Evolutionary conservation across 1,140 invertebrate species (phyloP).

Genomic region (Drosophila repletoides): DNA sequence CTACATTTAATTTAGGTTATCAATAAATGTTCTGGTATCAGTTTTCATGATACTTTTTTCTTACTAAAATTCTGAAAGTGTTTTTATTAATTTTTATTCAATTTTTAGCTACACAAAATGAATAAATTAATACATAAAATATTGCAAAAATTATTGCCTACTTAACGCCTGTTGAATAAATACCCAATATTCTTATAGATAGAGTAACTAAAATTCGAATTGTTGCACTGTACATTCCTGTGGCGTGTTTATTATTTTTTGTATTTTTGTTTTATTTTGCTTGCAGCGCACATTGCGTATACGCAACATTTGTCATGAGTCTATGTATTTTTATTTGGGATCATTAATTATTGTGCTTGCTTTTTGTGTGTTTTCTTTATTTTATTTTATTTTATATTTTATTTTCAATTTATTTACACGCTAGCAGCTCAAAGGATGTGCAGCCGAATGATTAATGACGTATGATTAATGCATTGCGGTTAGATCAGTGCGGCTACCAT

Average conservation of each 20-base stretch:
- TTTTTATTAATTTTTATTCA: too few relatives aligned
- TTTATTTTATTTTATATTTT: background rate
- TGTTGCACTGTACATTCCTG: background rate
- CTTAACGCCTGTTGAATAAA: background rate
- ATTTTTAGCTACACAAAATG: too few relatives aligned
- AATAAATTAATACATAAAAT: too few relatives aligned
- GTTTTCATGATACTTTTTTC: too few relatives aligned
- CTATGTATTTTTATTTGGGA: slow-evolving; percentile 4
- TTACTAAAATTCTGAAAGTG: too few relatives aligned
- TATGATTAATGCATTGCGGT: background rate
- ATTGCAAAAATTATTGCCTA: background rate
- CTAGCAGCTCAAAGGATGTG: slow-evolving; percentile 48
- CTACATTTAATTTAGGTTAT: background rate
- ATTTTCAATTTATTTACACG: background rate
- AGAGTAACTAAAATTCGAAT: background rate
- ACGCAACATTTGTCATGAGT: slow-evolving; percentile 63
- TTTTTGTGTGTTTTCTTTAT: slow-evolving; percentile 7
- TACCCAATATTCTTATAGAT: background rate
- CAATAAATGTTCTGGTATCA: slow-evolving; percentile 4
- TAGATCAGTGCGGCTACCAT: slow-evolving; percentile 14
- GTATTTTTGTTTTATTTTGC: background rate
- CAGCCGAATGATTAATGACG: slow-evolving; percentile 48
- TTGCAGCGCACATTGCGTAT: slow-evolving; percentile 51
- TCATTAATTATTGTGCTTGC: slow-evolving; percentile 25
- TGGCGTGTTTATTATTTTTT: background rate